Base-by-base conservation (phyloP, 2,888 invertebrate species). In the Leptothorax acervorum region DNA sequence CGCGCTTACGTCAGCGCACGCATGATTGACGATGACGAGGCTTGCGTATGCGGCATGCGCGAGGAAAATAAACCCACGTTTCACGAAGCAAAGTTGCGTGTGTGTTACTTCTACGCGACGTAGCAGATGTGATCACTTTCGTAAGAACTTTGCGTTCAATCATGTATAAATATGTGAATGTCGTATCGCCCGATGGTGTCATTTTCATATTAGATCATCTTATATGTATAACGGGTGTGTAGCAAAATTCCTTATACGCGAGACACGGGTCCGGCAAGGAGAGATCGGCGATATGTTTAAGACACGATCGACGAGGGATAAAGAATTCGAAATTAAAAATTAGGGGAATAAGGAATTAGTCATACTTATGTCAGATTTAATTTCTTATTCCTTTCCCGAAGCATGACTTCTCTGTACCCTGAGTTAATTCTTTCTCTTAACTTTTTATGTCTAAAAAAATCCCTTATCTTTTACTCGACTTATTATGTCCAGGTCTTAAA, bases 1-100 rank as follows among this genome's bases (percentile, higher is more conserved):
- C 35, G 71, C 15, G 71, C 15, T 71, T 71, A 35, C 35, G 55
- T 42, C 39, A 42, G 39, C 45, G 51, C 48, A 53, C 28, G 60
- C 35, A 23, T 53, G 51, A 39, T 28, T 11, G 8, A 39, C 48
- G n/a, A 75, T 8, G 8, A 39, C 48, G n/a, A 75, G 8, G 53
- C 28, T 39, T 9, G 74, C n/a, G n/a, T 62, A 6, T 35, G 18
- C 12, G 28, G 18, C 12, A 18, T 6, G 6, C 4, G 35, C 3
- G 18, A 15, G 73, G 42, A 28, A 45, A 66, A 28, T 45, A 15
- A 66, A 42, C 15, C 8, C 65, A 42, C 12, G 65, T 6, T 3
- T 23, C 42, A 3, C 3, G 42, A 45, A 23, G 65, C 23, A 55
- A 28, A 5, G 23, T 65, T 42, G 63, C 23, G n/a, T 11, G 11